phyloP scores from a whole-genome alignment of 2,888 invertebrate species.

The Auanema sp. region DNA sequence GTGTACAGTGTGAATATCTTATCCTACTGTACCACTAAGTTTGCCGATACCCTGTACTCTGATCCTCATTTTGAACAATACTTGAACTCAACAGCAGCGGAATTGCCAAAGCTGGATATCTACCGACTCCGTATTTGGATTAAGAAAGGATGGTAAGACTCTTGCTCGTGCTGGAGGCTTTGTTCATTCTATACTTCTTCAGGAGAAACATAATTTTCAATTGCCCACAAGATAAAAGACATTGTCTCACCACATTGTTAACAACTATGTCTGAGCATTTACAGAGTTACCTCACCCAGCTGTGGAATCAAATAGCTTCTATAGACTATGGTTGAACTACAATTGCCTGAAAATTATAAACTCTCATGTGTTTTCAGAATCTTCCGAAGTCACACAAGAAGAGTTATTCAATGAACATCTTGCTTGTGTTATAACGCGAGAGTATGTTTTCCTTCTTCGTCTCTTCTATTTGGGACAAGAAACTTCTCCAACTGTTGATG shows the following conservation, averaged over 20 bases:
- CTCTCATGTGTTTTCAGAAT: slow-evolving; percentile 17
- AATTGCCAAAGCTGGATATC: slow-evolving; percentile 29
- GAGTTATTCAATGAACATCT: slow-evolving; percentile 53
- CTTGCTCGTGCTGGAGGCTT: neutral
- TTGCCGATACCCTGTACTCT: slow-evolving; percentile 8
- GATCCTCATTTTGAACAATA: slow-evolving; percentile 19
- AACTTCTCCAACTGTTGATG: neutral
- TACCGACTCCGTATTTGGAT: slow-evolving; percentile 45
- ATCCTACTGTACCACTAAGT: slow-evolving; percentile 9
- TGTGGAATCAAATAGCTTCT: slow-evolving; percentile 30
- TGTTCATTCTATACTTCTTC: neutral
- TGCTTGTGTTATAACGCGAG: slow-evolving; percentile 47
- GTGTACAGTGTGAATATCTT: slow-evolving; percentile 16
- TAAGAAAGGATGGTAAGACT: slow-evolving; percentile 33
- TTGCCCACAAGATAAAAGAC: slow-evolving; percentile 27
- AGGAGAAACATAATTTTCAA: slow-evolving; percentile 26
- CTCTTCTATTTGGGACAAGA: slow-evolving; percentile 7
- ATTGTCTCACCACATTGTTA: slow-evolving; percentile 25
- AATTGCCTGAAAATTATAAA: too few species aligned
- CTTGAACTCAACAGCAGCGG: slow-evolving; percentile 22
- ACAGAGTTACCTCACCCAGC: slow-evolving; percentile 24
- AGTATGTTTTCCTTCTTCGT: slow-evolving; percentile 29
- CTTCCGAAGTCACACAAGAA: slow-evolving; percentile 45
- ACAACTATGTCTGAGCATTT: slow-evolving; percentile 27
- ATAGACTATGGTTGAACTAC: slow-evolving; percentile 26